Conservation (phyloP, 1,140 invertebrate species). For the Oryctes rhinoceros region DNA sequence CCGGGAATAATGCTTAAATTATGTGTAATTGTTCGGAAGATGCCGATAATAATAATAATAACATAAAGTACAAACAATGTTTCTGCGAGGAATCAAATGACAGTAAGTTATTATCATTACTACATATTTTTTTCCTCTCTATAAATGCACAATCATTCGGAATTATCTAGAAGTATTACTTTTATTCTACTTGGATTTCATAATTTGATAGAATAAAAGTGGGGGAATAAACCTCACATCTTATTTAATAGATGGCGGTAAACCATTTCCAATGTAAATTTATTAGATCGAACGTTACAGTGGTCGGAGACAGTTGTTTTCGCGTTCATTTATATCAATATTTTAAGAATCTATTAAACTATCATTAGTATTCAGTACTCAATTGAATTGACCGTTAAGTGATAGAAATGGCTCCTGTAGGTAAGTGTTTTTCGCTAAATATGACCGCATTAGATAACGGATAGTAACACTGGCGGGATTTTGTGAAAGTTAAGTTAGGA, state of each 20-base stretch:
- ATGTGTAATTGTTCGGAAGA: background rate
- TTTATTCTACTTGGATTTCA: background rate
- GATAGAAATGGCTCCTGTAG: conserved; percentile 64
- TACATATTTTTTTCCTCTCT: background rate
- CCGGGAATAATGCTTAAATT: background rate
- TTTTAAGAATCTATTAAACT: background rate
- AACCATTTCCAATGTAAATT: background rate
- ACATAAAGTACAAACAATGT: background rate
- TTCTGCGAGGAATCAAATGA: background rate
- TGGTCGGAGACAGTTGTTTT: background rate
- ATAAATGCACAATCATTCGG: background rate
- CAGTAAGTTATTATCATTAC: background rate
- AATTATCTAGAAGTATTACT: background rate
- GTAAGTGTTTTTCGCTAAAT: conserved; percentile 57
- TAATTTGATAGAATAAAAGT: background rate
- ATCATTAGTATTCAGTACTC: background rate
- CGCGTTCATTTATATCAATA: background rate
- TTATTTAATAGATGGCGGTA: conserved; percentile 22
- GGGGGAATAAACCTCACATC: background rate
- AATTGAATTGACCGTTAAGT: background rate
- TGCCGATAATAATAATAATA: background rate
- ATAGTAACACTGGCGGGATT: background rate
- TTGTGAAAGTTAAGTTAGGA: conserved; percentile 47
- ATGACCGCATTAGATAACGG: background rate
- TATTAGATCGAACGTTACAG: conserved; percentile 4